phyloP scores from a whole-genome alignment of 2,113 vertebrate genomes.

The Chloebia gouldiae region DNA sequence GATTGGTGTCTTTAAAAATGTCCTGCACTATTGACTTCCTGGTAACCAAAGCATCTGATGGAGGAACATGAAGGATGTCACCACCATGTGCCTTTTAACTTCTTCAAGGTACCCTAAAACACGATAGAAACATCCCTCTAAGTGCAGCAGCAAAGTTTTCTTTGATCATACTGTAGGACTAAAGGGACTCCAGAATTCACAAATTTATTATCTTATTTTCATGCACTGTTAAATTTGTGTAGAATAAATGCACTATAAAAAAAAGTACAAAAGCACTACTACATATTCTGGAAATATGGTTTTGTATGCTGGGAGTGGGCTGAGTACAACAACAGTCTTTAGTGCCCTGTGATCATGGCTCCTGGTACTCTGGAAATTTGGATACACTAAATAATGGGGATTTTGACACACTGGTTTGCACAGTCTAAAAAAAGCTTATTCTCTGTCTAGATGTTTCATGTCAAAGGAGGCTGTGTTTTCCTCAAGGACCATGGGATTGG shows the following conservation, averaged over 20 bases:
- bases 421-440: not conserved
- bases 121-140: not conserved
- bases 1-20: not conserved
- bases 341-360: not conserved
- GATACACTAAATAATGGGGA: not conserved
- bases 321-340: not conserved
- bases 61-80: not conserved
- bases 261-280: not conserved
- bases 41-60: not conserved
- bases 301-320: not conserved
- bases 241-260: not conserved
- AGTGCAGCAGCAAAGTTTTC: not conserved
- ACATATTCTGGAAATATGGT: not conserved
- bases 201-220: not conserved
- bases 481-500: not conserved
- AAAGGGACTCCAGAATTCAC: not conserved
- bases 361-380: not conserved
- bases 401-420: not conserved
- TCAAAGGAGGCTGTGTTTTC: not conserved
- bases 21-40: not conserved
- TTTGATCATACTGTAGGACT: not conserved
- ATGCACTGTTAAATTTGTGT: not conserved
- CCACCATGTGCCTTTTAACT: not conserved
- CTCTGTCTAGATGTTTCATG: not conserved
- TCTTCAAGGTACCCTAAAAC: not conserved